Base-by-base conservation (phyloP, 2,113 vertebrate species). In the Sitta europaea region DNA sequence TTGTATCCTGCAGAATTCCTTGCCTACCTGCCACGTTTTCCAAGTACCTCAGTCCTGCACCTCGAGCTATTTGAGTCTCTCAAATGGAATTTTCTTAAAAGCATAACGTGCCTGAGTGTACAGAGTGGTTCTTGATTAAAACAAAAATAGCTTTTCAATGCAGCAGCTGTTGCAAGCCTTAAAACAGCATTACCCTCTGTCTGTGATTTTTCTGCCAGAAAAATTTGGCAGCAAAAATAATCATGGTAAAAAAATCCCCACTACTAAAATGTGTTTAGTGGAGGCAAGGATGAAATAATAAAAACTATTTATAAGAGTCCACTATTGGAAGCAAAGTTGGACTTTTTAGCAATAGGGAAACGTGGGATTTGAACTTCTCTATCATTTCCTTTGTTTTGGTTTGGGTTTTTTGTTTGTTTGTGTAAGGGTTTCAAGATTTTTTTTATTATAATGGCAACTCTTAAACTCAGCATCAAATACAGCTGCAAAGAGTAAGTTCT, bases 191-290 rank as follows among this genome's bases (percentile, higher is more conserved):
- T 92, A 71, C 88, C 76, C 76, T 93, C 92, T 88, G 74, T 78
- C 29, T 76, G 23, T 86, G 78, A 83, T 88, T 96, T 90, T 92
- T 94, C 38, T 95, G 93, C 93, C 94, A 97, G 81, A 94, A 94
- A 82, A 92, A 88, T 86, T 86, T 96, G 94, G 88, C 94, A 94
- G 67, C 68, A 80, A 43, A 92, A 94, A 55, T 77, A 66, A 92
- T 55, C 58, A 29, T 5, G 24, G 27, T 76, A 31, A 65, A 63
- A 81, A 90, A 87, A 36, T 66, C 27, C 24, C 33, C 74, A 24
- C 51, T 77, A 43, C 50, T 88, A 71, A 88, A 92, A 78, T 61
- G 43, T 66, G 35, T 50, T 63, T 47, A 53, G 28, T 70, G 23
- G 13, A 38, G 19, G 15, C 16, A 50, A 73, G 71, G 33, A 88